Evolutionary conservation across 2,888 invertebrate species (phyloP).

Genomic region (Alloscopus bannaensis): DNA sequence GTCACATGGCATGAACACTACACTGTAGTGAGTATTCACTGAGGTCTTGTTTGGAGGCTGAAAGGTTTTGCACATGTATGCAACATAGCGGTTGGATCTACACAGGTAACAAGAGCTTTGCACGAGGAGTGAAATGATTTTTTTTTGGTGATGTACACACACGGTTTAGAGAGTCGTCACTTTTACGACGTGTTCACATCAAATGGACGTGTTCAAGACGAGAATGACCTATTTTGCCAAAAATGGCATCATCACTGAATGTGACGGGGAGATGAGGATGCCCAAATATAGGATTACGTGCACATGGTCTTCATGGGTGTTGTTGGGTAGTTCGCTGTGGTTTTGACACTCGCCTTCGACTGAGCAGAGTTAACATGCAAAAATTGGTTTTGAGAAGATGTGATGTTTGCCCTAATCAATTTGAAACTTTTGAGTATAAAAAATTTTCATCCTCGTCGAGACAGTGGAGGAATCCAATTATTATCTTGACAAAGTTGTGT

Average conservation of each 20-base stretch:
- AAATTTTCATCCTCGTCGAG: neutral
- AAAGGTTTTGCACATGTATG: too few species aligned
- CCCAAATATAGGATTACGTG: neutral
- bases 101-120: too few species aligned
- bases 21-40: too few species aligned
- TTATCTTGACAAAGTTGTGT: too few species aligned
- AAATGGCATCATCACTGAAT: conserved; percentile 25
- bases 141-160: too few species aligned
- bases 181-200: neutral
- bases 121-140: too few species aligned
- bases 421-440: neutral
- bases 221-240: conserved; percentile 49
- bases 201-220: too few species aligned
- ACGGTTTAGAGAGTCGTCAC: too few species aligned
- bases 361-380: neutral
- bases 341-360: neutral
- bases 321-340: too few species aligned
- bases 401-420: neutral
- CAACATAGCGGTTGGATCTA: too few species aligned
- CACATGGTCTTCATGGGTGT: neutral
- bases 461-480: neutral
- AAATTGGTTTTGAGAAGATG: neutral
- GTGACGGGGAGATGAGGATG: neutral
- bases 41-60: too few species aligned
- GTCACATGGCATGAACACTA: too few species aligned